Percentiles rank a stretch among this genome's conserved stretches.
These are phyloP conservation scores for Villa cingulata DNA, from an alignment of 2,888 invertebrate genomes.

Conservation along the genomic window DNA sequence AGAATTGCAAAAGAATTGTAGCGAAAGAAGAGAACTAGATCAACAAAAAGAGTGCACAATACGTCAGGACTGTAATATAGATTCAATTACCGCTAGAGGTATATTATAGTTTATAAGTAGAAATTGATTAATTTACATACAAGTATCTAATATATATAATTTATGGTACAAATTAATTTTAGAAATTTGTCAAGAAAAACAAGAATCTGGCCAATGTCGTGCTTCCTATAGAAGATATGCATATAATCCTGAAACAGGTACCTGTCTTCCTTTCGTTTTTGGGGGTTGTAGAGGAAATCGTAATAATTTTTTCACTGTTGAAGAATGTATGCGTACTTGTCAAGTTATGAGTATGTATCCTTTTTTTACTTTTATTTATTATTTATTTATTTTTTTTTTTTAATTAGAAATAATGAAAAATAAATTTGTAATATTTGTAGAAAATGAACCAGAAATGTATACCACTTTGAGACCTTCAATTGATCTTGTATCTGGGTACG, in stretches of 20 bases:
- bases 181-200: slow-evolving; percentile 73
- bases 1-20: slow-evolving; percentile 50
- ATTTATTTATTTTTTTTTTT: not conserved
- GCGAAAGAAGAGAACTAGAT: slow-evolving; percentile 52
- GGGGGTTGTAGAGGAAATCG: slow-evolving; percentile 81
- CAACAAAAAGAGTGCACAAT: slow-evolving; percentile 62
- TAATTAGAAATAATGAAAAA: not conserved
- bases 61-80: slow-evolving; percentile 53
- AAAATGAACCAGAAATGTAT: not conserved
- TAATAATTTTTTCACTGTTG: slow-evolving; percentile 75
- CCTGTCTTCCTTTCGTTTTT: slow-evolving; percentile 78
- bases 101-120: slow-evolving; percentile 3
- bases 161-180: slow-evolving; percentile 12
- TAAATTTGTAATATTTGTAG: not conserved
- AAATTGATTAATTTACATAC: not conserved
- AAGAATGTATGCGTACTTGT: slow-evolving; percentile 65
- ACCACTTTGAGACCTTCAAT: not conserved
- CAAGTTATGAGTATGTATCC: slow-evolving; percentile 14
- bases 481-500: not conserved
- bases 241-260: slow-evolving; percentile 57
- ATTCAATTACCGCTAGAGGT: slow-evolving; percentile 67
- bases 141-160: not conserved
- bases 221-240: slow-evolving; percentile 80
- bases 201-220: slow-evolving; percentile 74
- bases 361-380: too few relatives aligned